Conservation (phyloP, 2,113 vertebrate genomes). For the Caloenas nicobarica region DNA sequence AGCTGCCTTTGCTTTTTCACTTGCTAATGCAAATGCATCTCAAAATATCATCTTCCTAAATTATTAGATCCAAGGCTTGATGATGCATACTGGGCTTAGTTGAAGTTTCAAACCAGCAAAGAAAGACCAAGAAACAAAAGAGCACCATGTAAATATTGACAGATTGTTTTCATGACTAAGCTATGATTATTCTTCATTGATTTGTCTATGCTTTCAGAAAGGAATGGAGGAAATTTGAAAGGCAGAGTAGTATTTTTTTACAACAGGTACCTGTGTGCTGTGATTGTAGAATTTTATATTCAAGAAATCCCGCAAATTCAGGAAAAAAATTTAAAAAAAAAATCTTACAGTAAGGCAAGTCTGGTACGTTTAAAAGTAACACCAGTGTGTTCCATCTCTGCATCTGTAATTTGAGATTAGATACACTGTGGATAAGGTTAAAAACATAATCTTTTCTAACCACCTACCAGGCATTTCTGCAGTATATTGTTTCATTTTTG, state of each 20-base stretch:
- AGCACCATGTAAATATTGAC: conserved; percentile 13
- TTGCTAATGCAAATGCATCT: background rate
- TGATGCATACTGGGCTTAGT: background rate
- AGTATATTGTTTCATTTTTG: conserved; percentile 15
- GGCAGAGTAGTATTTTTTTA: background rate
- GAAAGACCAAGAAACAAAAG: background rate
- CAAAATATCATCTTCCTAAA: background rate
- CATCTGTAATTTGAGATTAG: background rate
- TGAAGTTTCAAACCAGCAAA: background rate
- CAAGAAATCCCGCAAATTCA: background rate
- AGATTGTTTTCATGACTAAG: conserved; percentile 34
- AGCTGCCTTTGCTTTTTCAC: background rate
- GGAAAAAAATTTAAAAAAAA: background rate
- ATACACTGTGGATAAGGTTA: background rate
- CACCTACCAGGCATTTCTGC: background rate
- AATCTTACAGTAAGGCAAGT: background rate
- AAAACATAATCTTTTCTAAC: background rate
- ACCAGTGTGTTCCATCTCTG: background rate
- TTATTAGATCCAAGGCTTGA: background rate
- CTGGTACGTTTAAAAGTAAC: background rate
- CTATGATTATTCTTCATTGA: conserved; percentile 10
- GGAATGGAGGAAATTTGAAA: conserved; percentile 12
- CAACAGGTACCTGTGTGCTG: background rate
- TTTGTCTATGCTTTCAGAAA: conserved; percentile 41
- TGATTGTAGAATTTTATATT: background rate